Conservation (phyloP, 2,888 invertebrate genomes). For the Acleris literana region DNA sequence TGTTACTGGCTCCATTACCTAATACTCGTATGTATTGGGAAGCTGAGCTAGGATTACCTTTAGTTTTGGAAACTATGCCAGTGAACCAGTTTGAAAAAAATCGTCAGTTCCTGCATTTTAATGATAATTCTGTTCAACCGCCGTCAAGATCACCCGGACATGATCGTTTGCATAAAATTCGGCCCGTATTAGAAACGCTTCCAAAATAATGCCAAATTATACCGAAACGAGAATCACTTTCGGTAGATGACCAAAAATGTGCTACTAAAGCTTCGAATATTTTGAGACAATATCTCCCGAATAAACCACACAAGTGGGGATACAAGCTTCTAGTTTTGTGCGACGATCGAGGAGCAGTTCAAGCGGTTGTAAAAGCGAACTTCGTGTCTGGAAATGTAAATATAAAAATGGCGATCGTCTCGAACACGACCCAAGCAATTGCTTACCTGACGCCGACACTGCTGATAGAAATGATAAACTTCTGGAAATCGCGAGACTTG, state of each 20-base stretch:
- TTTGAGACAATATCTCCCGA: slow-evolving; percentile 38
- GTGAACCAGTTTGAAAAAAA: slow-evolving; percentile 38
- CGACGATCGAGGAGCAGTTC: slow-evolving; percentile 36
- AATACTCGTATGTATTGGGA: slow-evolving; percentile 39
- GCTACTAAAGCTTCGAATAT: slow-evolving; percentile 38
- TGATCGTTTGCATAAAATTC: slow-evolving; percentile 32
- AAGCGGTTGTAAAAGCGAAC: too few relatives aligned
- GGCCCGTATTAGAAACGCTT: slow-evolving; percentile 30
- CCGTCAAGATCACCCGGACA: slow-evolving; percentile 12
- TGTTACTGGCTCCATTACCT: slow-evolving; percentile 30
- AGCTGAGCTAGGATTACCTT: slow-evolving; percentile 38
- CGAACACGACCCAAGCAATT: too few relatives aligned
- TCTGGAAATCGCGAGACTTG: too few relatives aligned
- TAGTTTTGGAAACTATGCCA: slow-evolving; percentile 21
- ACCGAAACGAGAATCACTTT: neutral
- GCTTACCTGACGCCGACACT: too few relatives aligned
- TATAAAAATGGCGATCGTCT: too few relatives aligned
- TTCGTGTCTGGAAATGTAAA: too few relatives aligned
- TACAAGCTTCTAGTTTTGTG: slow-evolving; percentile 39
- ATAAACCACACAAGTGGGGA: slow-evolving; percentile 40
- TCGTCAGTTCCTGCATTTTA: slow-evolving; percentile 36
- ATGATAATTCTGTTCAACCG: slow-evolving; percentile 30
- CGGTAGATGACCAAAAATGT: slow-evolving; percentile 38
- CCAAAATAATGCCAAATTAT: slow-evolving; percentile 5
- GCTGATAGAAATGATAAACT: too few relatives aligned